Base-by-base conservation (phyloP, 2,113 vertebrate species). In the Accipiter cooperii region DNA sequence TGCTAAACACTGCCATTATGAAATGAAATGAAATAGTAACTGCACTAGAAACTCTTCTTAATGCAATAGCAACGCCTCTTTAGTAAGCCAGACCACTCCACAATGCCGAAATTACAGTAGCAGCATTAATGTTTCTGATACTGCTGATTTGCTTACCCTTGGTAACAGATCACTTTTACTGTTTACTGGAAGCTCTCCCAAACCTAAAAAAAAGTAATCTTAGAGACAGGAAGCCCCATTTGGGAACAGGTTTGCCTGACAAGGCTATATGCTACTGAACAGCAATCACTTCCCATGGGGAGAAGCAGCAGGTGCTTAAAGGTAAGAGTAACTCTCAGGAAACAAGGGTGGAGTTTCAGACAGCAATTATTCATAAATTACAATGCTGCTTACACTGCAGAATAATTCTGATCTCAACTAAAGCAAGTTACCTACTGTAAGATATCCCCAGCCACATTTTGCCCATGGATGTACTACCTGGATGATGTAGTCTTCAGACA, bases 191-290 rank as follows among this genome's bases (percentile, higher is more conserved):
- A 84, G 34, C 29, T 93, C 64, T 89, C 65, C 29, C 61, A 76
- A 76, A 1, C 6, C 44, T 78, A 55, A 58, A 69, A 58, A 84
- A 76, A n/a, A 52, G 21, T 4, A 40, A 55, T 40, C 51, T 55
- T 7, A 24, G 38, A 76, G 74, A 44, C 29, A 84, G 54, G 47
- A 66, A 87, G 40, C 11, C 34, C 24, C 25, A 33, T 64, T 28
- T 92, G 74, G 83, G 82, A 95, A 84, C 84, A 82, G 63, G 81
- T 89, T 51, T 91, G 84, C 89, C 86, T 85, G 77, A 95, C 69
- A 82, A 84, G 65, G 24, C 54, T 84, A 47, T 52, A 70, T 34
- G 31, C 25, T 61, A 49, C 57, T 13, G 5, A 85, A 75, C 61
- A 69, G 52, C 40, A 92, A 89, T 38, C 70, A 22, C 52, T n/a